Conservation (phyloP, 2,797 vertebrate species). For the Leontopithecus rosalia region DNA sequence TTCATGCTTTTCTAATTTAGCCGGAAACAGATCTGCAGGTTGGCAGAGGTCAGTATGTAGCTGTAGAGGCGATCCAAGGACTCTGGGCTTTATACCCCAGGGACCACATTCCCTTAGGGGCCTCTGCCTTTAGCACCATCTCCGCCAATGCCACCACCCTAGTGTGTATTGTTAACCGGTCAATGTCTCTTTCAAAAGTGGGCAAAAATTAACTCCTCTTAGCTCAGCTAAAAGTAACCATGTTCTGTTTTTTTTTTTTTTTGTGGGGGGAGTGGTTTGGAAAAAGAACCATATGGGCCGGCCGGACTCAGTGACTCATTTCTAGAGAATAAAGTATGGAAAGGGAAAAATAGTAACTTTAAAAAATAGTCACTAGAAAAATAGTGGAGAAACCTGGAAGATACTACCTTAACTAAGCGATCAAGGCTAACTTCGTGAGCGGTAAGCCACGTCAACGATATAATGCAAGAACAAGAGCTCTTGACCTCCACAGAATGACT, state of each 20-base stretch:
- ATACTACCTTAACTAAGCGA: not conserved
- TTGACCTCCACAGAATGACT: not conserved
- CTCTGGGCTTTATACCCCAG: not conserved
- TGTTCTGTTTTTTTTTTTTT: not conserved
- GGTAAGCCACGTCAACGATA: fast-evolving
- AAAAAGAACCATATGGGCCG: not conserved
- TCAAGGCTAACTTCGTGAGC: not conserved
- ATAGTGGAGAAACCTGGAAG: not conserved
- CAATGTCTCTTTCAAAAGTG: not conserved
- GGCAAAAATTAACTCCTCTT: not conserved
- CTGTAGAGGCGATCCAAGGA: too few relatives aligned
- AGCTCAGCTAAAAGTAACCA: not conserved
- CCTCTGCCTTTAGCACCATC: not conserved
- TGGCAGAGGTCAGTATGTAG: not conserved
- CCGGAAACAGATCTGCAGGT: not conserved
- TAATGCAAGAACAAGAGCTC: fast-evolving
- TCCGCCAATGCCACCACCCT: not conserved
- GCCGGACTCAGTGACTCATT: not conserved
- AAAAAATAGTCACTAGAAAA: not conserved
- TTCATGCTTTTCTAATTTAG: not conserved
- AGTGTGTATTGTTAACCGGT: not conserved
- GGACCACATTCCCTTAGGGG: not conserved
- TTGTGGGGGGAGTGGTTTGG: not conserved
- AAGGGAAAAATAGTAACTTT: not conserved
- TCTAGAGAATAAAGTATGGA: slow-evolving; percentile 1